Base-by-base conservation (phyloP, 2,888 invertebrate species). In the Folsomia manolachei region DNA sequence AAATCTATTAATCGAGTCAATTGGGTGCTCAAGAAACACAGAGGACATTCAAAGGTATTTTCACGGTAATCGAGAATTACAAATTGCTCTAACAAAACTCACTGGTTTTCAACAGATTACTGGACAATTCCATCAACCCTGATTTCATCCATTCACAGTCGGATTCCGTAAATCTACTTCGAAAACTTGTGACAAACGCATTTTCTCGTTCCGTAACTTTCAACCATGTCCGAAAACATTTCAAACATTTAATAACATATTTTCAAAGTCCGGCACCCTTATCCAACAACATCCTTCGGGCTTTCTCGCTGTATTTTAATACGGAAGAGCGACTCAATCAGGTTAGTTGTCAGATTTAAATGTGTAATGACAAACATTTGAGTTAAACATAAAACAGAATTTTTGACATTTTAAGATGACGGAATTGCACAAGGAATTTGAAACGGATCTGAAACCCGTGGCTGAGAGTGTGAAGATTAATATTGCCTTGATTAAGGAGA, bases 161-260 rank as follows among this genome's bases (percentile, higher is more conserved):
- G 67, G 67, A n/a, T 56, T 26, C 4, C 11, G 18, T 56, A 4
- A 56, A n/a, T n/a, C 27, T 67, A 21, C 53, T 67, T 11, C 67
- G n/a, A 56, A 67, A 67, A 26, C 2, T 67, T 4, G 60, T 26
- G n/a, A 27, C 21, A 24, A 67, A 67, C 26, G n/a, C 67, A 23
- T 18, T 67, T 11, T 25, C 24, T 11, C 24, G 67, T 18, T 2
- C 1, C 2, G 21, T 7, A 21, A 67, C 67, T 2, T 67, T 39
- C 27, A 26, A 27, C 52, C 27, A 21, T 19, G 19, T 67, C 7
- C 24, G 60, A 24, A 2, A 67, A 9, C 51, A 56, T 60, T 67
- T 56, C 21, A 18, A 56, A 14, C 56, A 25, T 1, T n/a, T 67
- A 7, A 18, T 26, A 1, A 11, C 23, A 2, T 27, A 56, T 56